Evolutionary conservation across 2,888 invertebrate species (phyloP), one percentile per base, ranked within the genome.

Genomic region (Siphlonurus alternatus): DNA sequence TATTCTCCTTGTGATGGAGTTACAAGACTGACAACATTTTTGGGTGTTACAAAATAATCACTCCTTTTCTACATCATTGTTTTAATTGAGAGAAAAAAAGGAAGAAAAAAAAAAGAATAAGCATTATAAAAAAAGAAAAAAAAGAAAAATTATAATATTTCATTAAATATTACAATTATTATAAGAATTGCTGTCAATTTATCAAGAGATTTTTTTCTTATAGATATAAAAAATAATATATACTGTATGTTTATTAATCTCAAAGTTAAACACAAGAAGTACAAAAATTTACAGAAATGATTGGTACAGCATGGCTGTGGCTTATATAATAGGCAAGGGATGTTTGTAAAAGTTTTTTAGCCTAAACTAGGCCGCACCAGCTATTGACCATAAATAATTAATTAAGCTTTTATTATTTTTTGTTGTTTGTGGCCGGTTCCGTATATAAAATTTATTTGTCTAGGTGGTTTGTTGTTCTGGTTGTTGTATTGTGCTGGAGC

Each of bases 11-110:
- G 64, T 64, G 64, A 64, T 64, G 64, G 61, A 53, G 64, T 64
- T 64, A 64, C 59, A 64, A 64, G 64, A 64, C 64, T 64, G 64
- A 64, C 56, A n/a, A 56, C 56, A 60, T 59, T 60, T 61, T 64
- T 56, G 63, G 56, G 63, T 63, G 63, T 63, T 63, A 63, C 38
- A 38, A 38, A 38, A 38, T 38, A 38, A 38, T 38, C 38, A 38
- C 38, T 38, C 38, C 38, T 38, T 15, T 38, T 38, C 38, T 38
- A 38, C 38, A 38, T 38, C 15, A 38, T 15, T 38, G 38, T 38
- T 38, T 38, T 38, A 5, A 10, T 38, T 38, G 15, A 38, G 38
- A 38, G 15, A 38, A 15, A 38, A 10, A 10, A 10, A 10, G 5
- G 5, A 38, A 38, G 38, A 5, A 38, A 38, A 38, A 38, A 38